Evolutionary conservation across 2,113 vertebrate species (phyloP), one percentile per base, ranked within the genome.

Genomic region (Macheiramphus alcinus): DNA sequence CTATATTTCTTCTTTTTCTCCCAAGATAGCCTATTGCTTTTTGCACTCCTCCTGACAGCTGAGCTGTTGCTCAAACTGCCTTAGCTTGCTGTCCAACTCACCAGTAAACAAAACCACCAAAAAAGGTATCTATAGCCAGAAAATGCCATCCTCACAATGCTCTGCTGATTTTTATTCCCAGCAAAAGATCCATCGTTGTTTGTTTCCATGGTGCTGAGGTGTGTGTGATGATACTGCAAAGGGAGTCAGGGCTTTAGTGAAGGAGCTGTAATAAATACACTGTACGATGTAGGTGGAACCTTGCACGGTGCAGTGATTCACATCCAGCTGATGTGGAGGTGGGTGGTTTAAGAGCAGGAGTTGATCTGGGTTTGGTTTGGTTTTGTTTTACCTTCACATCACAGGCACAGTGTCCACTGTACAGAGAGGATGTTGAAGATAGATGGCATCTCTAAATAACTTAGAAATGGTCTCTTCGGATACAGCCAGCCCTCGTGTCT

Each of bases 201-300:
- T 87, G 88, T 94, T 94, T 94, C 95, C 87, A 32, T 86, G 93
- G 74, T 65, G 80, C 78, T 43, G 71, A 81, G 89, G 26, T 80
- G 61, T 67, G 65, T 85, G 78, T 81, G 85, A 62, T 90, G 89
- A 42, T 75, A 73, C 61, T 38, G 43, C 79, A 68, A 25, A 75
- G 42, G 65, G 47, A 73, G 31, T 50, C 7, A 7, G 62, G 88
- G 52, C 61, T 84, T 71, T 71, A 89, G 34, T 29, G 66, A 72
- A 67, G 75, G 50, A 74, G 56, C 75, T 48, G 36, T 90, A 68
- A 92, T 85, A 53, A 82, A 63, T 48, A 31, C 2, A 8, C 23
- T 15, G 61, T 34, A 21, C 2, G 4, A 11, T 13, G 90, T 86
- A 66, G 91, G 93, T 90, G 79, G 93, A 65, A 83, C 55, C 34